phyloP scores from a whole-genome alignment of 2,113 vertebrate species.

The Balaeniceps rex region DNA sequence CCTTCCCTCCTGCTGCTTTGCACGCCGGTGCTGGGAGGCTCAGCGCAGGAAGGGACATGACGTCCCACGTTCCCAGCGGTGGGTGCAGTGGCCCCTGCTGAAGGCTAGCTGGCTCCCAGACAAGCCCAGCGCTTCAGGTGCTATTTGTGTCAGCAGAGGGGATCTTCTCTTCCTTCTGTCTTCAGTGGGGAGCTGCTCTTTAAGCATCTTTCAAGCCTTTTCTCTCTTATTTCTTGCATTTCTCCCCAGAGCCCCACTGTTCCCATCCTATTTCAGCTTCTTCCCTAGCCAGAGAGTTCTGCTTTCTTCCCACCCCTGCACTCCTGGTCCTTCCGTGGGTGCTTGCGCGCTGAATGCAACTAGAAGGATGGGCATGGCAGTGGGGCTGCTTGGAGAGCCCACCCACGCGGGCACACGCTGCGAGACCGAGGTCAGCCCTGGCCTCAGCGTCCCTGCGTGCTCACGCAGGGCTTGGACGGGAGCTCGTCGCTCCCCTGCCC shows the following conservation, averaged over 20 bases:
- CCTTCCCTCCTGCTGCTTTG: neutral
- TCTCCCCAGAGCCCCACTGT: neutral
- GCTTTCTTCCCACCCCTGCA: neutral
- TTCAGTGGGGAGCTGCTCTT: neutral
- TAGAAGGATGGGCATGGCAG: neutral
- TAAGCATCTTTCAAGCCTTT: neutral
- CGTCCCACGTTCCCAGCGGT: rapidly evolving
- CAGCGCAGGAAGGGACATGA: neutral
- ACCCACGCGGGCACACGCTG: rapidly evolving
- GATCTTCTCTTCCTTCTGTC: neutral
- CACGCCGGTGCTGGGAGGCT: neutral
- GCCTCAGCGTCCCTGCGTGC: neutral
- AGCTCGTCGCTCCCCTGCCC: rapidly evolving
- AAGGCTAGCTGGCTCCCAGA: neutral
- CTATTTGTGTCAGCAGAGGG: neutral
- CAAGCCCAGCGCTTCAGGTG: rapidly evolving
- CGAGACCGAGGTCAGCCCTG: neutral
- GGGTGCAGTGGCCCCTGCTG: neutral
- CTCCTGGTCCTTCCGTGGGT: neutral
- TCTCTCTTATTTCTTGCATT: neutral
- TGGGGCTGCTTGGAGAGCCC: neutral
- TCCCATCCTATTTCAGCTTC: neutral
- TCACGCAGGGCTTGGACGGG: rapidly evolving
- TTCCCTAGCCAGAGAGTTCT: neutral
- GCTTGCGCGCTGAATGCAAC: neutral